Base-by-base conservation (phyloP, 2,113 vertebrate species). In the Grus americana region DNA sequence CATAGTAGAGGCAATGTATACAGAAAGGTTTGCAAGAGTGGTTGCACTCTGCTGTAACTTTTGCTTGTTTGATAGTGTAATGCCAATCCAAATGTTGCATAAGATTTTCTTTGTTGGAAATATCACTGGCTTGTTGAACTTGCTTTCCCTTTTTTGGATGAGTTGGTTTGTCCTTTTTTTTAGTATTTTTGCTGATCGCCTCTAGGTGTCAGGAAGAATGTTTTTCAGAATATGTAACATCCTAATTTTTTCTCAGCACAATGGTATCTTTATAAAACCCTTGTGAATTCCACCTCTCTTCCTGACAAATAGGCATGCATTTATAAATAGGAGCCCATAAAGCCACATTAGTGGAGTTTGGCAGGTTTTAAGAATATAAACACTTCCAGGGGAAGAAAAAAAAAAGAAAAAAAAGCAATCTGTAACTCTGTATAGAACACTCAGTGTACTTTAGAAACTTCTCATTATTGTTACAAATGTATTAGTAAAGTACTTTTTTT, bases 141-240 rank as follows among this genome's bases (percentile, higher is more conserved):
- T 85, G 44, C 55, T 47, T 78, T 68, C 30, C 15, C 15, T 72
- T 82, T 72, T 32, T 68, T 70, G 19, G 22, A 62, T 0, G 9
- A 65, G n/a, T 26, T 65, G 11, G 14, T 36, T 55, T 52, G 47
- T 44, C 65, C 21, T 21, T 8, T 5, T 19, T 58, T 81, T 61
- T 4, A 54, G 84, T 66, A 29, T 36, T 90, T 94, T 79, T 79
- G 18, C 47, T 57, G 30, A 81, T 50, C 1, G 1, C 93, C 91
- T 94, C 73, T 94, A 96, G 95, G 90, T 95, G 94, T 95, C 95
- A 94, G 96, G 66, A 88, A 81, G 70, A 52, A 17, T 88, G 55
- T 96, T 90, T 95, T 72, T 65, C 32, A 75, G 47, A 87, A 63
- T 8, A 22, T 6, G 10, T 38, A 88, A 70, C 18, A 11, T 58